Conservation (phyloP, 2,113 vertebrate species). For the Anseranas semipalmata region DNA sequence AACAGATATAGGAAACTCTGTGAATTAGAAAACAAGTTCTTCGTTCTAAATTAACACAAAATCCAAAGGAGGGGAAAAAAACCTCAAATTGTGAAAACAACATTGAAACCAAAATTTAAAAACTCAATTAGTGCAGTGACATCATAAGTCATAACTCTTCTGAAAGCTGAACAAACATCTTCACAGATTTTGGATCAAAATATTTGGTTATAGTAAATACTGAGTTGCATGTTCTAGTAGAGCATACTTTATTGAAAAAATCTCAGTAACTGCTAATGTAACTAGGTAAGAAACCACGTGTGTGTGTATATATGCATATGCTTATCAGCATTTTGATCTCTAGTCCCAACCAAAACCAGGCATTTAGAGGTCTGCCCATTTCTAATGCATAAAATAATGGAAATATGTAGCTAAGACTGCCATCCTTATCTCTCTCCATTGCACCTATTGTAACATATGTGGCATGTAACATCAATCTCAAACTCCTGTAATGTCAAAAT, state of each 20-base stretch:
- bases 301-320: neutral
- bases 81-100: neutral
- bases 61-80: neutral
- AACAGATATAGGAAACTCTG: neutral
- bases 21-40: neutral
- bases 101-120: neutral
- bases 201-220: neutral
- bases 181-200: neutral
- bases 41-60: neutral
- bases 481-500: conserved; percentile 26
- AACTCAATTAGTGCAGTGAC: neutral
- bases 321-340: neutral
- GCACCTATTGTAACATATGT: neutral
- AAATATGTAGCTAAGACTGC: neutral
- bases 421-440: conserved; percentile 9
- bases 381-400: conserved; percentile 38
- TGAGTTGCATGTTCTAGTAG: neutral
- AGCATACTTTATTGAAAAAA: neutral
- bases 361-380: neutral
- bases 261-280: neutral
- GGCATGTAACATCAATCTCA: conserved; percentile 10
- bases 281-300: neutral
- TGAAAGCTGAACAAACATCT: neutral
- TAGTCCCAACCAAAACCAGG: neutral
- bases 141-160: neutral